Evolutionary conservation across 2,797 vertebrate genomes (phyloP), one percentile per base, ranked within the genome.

Genomic region (Epinephelus coioides): DNA sequence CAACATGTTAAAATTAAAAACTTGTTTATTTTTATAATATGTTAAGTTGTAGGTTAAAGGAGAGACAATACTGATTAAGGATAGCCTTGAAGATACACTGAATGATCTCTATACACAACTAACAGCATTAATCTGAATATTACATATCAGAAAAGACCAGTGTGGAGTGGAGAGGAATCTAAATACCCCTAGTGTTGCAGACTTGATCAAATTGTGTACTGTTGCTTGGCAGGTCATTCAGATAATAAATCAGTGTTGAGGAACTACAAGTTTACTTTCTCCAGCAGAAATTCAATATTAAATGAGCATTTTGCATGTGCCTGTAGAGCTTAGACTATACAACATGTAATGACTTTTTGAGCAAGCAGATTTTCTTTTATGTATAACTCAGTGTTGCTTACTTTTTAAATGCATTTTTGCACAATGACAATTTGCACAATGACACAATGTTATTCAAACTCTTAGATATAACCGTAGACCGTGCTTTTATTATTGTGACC

Each of bases 391-490:
- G 3, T 57, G 11, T 5, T 21, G 6, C 3, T 15, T 57, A 14
- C 2, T 19, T 73, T 18, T 30, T 14, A 8, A 9, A n/a, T 17
- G 15, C 10, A 12, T 47, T 27, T 27, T 27, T 27, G 25, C 25
- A 27, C 25, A 27, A 0, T 27, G 25, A 27, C 25, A 27, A 27
- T 27, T 19, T 49, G 23, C 44, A 19, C 10, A 18, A 2, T 18
- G 47, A 49, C 6, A 13, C 11, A 8, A 21, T 34, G 2, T 38
- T 54, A 21, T 6, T 30, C 6, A 27, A 56, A 11, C 4, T 12
- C 18, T 60, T 80, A 74, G 38, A 6, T 9, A 12, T 15, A 27
- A 62, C 74, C 82, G 87, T 82, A 84, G 12, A 15, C 64, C 0
- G 53, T 34, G 19, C 50, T 43, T 69, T 79, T 77, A 56, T 55